A percentile compares a stretch with the other conserved stretches of the same genome.
These are phyloP conservation scores for Montipora capricornis DNA, from an alignment of 64 coral and sea anemone genomes.

Conservation along the genomic window DNA sequence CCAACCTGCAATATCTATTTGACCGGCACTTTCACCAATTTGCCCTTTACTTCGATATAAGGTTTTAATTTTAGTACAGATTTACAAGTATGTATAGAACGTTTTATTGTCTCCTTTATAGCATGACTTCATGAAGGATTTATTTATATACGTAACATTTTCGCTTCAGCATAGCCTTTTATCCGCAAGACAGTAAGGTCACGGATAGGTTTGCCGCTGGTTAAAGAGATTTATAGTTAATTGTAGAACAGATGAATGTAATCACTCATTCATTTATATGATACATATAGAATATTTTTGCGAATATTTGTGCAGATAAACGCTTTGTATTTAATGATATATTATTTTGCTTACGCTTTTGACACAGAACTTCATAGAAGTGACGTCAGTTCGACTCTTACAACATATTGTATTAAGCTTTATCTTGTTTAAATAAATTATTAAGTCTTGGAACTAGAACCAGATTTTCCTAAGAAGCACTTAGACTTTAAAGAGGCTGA, in stretches of 20 bases:
- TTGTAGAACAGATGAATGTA: neutral
- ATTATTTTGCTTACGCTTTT: neutral
- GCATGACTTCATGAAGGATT: neutral
- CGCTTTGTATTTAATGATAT: neutral
- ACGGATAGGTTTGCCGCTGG: too few relatives aligned
- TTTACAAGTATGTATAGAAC: neutral
- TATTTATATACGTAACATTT: neutral
- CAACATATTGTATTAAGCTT: too few relatives aligned
- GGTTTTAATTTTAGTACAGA: too few relatives aligned
- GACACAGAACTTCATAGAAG: neutral
- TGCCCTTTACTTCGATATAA: neutral
- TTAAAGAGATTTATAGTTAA: too few relatives aligned
- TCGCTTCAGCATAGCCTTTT: neutral
- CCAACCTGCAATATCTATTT: neutral
- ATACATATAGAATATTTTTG: constrained; percentile 27
- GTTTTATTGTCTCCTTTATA: neutral
- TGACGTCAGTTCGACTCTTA: neutral
- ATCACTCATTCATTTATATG: neutral
- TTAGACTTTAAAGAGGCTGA: too few relatives aligned
- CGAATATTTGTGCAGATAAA: neutral
- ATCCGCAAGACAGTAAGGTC: neutral
- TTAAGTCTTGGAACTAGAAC: too few relatives aligned
- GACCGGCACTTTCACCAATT: neutral
- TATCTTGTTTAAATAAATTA: too few relatives aligned
- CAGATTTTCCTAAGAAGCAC: too few relatives aligned